Conservation (phyloP, 2,113 vertebrate species). For the Hylia prasina region DNA sequence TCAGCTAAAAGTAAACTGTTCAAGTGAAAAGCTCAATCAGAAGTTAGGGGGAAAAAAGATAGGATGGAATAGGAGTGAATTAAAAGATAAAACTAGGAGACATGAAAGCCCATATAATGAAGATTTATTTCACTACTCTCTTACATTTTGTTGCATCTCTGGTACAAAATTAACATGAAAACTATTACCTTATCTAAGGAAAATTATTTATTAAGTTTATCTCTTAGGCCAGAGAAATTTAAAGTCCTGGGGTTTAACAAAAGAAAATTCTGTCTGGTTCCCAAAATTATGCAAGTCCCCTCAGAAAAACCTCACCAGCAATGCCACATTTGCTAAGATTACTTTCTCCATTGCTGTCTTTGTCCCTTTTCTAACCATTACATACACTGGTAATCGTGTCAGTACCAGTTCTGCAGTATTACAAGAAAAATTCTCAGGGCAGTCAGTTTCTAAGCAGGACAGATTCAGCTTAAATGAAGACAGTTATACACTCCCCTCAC, state of each 20-base stretch:
- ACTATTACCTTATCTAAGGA: not conserved
- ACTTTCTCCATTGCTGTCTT: not conserved
- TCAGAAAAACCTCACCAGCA: not conserved
- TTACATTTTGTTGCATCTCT: not conserved
- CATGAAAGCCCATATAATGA: not conserved
- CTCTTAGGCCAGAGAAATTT: not conserved
- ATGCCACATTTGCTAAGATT: not conserved
- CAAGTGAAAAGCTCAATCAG: not conserved
- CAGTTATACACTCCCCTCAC: not conserved
- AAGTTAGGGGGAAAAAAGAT: not conserved
- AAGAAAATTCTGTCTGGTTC: not conserved
- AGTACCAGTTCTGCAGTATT: not conserved
- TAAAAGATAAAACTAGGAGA: not conserved
- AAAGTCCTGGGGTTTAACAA: not conserved
- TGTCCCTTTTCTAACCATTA: not conserved
- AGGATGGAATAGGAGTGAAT: not conserved
- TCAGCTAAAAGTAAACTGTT: not conserved
- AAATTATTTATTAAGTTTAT: not conserved
- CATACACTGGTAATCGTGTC: not conserved
- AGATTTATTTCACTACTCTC: not conserved
- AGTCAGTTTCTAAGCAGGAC: not conserved
- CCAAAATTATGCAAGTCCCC: not conserved
- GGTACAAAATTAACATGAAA: not conserved
- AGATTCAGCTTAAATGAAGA: conserved; percentile 16
- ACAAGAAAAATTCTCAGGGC: not conserved